These are phyloP conservation scores for Chrysolina oricalcia DNA, from an alignment of 2,888 invertebrate species.

Conservation along the genomic window DNA sequence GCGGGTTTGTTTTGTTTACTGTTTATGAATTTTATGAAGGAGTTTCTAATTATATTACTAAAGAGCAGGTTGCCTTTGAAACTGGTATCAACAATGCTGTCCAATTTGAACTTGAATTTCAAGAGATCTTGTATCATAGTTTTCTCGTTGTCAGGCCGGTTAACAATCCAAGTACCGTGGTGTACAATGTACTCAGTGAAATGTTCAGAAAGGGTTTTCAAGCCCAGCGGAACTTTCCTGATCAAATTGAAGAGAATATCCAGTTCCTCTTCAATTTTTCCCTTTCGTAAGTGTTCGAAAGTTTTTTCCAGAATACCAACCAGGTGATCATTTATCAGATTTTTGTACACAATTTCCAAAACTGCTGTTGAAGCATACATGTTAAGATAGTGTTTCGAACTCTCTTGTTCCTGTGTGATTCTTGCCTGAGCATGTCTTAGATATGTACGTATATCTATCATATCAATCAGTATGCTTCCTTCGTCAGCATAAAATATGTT, in stretches of 20 bases:
- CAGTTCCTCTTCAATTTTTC: constrained; percentile 84
- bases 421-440: constrained; percentile 81
- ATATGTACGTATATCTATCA: constrained; percentile 91
- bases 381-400: constrained; percentile 87
- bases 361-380: constrained; percentile 89
- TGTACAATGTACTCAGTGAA: constrained; percentile 95
- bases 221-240: constrained; percentile 89
- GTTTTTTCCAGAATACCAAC: constrained; percentile 91
- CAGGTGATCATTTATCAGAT: constrained; percentile 91
- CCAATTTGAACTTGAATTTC: constrained; percentile 96
- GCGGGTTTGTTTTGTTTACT: constrained; percentile 97
- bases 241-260: constrained; percentile 90
- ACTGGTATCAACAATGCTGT: constrained; percentile 89
- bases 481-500: constrained; percentile 92
- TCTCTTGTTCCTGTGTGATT: constrained; percentile 91
- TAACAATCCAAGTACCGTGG: constrained; percentile 93
- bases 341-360: constrained; percentile 90
- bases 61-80: constrained; percentile 90
- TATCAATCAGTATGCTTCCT: constrained; percentile 90
- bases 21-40: constrained; percentile 97
- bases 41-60: constrained; percentile 91
- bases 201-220: constrained; percentile 86
- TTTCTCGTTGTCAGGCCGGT: constrained; percentile 91
- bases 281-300: constrained; percentile 87
- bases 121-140: constrained; percentile 93